Evolutionary conservation across 2,113 vertebrate genomes (phyloP).

Genomic region (Mormyrus iriodes): DNA sequence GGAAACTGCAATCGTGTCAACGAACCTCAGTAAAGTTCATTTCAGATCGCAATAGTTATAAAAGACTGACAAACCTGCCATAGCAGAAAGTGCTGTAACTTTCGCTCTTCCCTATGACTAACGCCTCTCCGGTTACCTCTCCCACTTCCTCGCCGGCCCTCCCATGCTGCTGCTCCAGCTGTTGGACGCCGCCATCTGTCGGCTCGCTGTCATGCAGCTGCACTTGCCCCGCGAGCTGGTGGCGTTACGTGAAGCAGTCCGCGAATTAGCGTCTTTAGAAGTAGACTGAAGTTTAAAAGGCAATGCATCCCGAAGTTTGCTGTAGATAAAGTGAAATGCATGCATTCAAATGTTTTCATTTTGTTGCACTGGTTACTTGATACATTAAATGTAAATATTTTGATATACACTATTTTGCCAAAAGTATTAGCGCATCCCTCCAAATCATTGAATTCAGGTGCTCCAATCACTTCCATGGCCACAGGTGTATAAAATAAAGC

Average conservation of each 20-base stretch:
- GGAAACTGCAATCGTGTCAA: not conserved
- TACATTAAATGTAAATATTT: not conserved
- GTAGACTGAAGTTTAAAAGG: not conserved
- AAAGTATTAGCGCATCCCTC: no score
- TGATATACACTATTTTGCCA: no score
- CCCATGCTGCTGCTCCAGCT: not conserved
- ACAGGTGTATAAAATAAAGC: no score
- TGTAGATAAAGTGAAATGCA: not conserved
- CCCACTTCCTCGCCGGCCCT: not conserved
- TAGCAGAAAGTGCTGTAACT: constrained; percentile 5
- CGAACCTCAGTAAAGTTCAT: not conserved
- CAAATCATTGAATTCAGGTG: no score
- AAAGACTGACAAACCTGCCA: constrained; percentile 23
- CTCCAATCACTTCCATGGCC: no score
- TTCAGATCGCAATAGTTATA: not conserved
- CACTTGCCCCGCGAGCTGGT: not conserved
- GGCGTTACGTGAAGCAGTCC: not conserved
- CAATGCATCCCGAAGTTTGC: not conserved
- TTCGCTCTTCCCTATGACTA: not conserved
- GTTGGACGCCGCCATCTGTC: not conserved
- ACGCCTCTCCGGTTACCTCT: not conserved
- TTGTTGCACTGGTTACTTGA: not conserved
- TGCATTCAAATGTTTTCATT: not conserved
- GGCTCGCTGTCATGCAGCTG: not conserved
- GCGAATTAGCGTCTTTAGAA: not conserved